Evolutionary conservation across 2,113 vertebrate species (phyloP), one percentile per base, ranked within the genome.

Genomic region (Anser brachyrhynchus): DNA sequence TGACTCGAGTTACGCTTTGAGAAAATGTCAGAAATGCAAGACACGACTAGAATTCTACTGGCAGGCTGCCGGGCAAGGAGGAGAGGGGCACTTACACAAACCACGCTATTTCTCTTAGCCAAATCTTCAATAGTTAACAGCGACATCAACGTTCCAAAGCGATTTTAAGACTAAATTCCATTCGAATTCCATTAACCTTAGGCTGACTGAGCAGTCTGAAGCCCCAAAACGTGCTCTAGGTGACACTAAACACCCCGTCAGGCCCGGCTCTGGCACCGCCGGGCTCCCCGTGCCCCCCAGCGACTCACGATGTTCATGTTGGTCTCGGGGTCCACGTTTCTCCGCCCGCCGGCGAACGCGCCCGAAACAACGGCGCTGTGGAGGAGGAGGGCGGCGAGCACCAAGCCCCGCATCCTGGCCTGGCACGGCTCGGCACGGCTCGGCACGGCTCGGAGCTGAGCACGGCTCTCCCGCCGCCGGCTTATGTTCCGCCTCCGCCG

Each of bases 231-330:
- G 17, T 4, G 49, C 55, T 46, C 80, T 52, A 67, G 57, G 19
- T 3, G 16, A 59, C 14, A 28, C 6, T 15, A 8, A 51, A 51
- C 49, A 25, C 22, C 10, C 46, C 10, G 20, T 21, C 46, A 49
- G 46, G 46, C 46, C 46, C 46, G 46, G 46, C 46, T 49, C 20
- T 49, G 46, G 46, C 46, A 21, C 46, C 46, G 46, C 46, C 46
- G 46, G 20, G 20, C 19, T 20, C 46, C 46, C 46, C 35, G 12
- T 73, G 9, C 57, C 75, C 29, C 15, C 43, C 11, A 21, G 28
- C 41, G 23, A 95, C 97, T 98, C 96, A 98, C 97, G 84, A 98
- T 96, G 83, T 98, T 98, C 97, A 98, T 98, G n/a, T 69, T 74
- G 4, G 92, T 64, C 69, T 98, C 97, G 61, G 97, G 97, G 65